Evolutionary conservation across 1,140 invertebrate species (phyloP), one percentile per base, ranked within the genome.

Genomic region (Patella vulgata): DNA sequence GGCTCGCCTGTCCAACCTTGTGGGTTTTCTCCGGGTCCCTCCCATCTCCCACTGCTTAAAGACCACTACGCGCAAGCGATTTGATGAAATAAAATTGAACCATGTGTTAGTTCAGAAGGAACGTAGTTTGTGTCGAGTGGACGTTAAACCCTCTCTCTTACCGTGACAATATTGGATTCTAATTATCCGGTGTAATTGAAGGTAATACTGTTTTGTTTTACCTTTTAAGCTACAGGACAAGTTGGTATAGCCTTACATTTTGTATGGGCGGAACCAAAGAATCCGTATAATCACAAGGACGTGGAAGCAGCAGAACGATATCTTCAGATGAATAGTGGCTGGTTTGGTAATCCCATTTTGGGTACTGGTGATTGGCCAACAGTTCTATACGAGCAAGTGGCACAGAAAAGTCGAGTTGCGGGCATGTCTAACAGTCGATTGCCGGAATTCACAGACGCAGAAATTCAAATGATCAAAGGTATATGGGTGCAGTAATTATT

Each of bases 321-420:
- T 3, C 66, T 71, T 30, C 71, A 82, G 56, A 83, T 83, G 48
- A 46, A 62, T 27, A 59, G 74, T n/a, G 83, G 83, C 8, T 82
- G 79, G 82, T 83, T 80, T 64, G 71, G 70, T 19, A 70, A 81
- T 66, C 78, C 83, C 12, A 78, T 85, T 31, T 78, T 74, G 44
- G 70, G 64, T 3, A 74, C 36, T 42, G 54, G 54, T 42, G 79
- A 82, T 59, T 85, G 85, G 56, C 84, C 84, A 8, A 70, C 72
- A 39, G 67, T 85, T 19, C 77, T 82, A 73, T 77, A 73, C 56
- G 28, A 57, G 19, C 65, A 68, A 23, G 59, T 82, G 8, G 59
- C 28, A 1, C 68, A 71, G 25, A 74, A 78, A 59, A 82, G 74
- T 55, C 44, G 47, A 11, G 51, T 65, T 31, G 59, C 79, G 27